These are phyloP conservation scores for Virgularia gustaviana DNA, from an alignment of 92 coral and sea anemone species.

Conservation along the genomic window DNA sequence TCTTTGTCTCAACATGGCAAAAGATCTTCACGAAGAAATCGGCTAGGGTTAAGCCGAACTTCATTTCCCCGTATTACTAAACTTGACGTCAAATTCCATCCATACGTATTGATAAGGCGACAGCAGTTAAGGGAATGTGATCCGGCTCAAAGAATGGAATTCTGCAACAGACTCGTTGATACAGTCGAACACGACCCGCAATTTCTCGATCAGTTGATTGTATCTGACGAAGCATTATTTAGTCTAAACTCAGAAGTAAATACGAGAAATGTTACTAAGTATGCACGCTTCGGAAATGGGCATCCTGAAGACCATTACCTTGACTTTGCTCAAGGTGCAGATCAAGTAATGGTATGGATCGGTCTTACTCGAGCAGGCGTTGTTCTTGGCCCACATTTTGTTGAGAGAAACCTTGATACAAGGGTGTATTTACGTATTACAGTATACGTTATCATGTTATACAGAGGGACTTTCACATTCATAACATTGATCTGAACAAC, in stretches of 20 bases:
- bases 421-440: background rate
- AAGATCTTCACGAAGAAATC: background rate
- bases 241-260: too few species aligned
- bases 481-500: background rate
- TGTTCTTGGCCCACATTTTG: background rate
- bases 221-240: too few species aligned
- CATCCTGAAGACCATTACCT: background rate
- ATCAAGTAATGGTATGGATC: background rate
- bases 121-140: background rate
- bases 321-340: background rate
- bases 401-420: background rate
- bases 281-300: background rate
- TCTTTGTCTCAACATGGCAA: background rate
- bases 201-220: too few species aligned
- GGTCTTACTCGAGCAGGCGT: background rate
- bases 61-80: background rate
- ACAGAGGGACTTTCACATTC: background rate
- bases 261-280: background rate
- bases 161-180: too few species aligned
- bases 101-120: background rate
- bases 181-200: too few species aligned
- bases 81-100: constrained; percentile 2
- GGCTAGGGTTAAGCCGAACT: background rate
- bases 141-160: too few species aligned
- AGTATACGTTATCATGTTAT: background rate